Percentiles rank a stretch among this genome's conserved stretches.
phyloP scores from a whole-genome alignment of 2,888 invertebrate species.

The Monopis laevigella region DNA sequence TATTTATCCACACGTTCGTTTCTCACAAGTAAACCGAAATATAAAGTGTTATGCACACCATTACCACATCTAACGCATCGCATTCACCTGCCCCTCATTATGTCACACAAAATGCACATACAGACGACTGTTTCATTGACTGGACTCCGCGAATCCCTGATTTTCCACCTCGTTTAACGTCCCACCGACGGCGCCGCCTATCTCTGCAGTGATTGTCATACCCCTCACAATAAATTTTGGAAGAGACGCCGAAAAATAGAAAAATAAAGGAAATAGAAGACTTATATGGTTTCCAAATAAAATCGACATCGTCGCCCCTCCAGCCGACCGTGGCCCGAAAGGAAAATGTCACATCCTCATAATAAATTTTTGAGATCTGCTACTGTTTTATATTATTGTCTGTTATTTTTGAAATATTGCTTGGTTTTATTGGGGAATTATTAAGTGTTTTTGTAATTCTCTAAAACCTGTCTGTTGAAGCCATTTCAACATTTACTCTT shows the following conservation, averaged over 20 bases:
- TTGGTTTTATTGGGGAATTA: too few species aligned
- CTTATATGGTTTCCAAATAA: slow-evolving; percentile 8
- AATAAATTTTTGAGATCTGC: slow-evolving; percentile 12
- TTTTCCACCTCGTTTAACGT: slow-evolving; percentile 60
- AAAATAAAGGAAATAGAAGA: slow-evolving; percentile 14
- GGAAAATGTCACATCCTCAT: slow-evolving; percentile 8
- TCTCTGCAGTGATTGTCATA: slow-evolving; percentile 9
- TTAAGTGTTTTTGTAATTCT: too few species aligned
- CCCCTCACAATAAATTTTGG: slow-evolving; percentile 37
- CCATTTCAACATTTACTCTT: too few species aligned
- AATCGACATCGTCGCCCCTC: slow-evolving; percentile 8
- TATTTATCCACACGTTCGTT: too few species aligned
- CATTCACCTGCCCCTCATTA: background rate
- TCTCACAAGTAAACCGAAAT: too few species aligned
- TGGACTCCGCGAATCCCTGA: slow-evolving; percentile 44
- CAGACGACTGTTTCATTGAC: slow-evolving; percentile 25
- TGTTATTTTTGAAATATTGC: too few species aligned
- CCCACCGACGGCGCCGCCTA: slow-evolving; percentile 21
- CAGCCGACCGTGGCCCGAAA: slow-evolving; percentile 7
- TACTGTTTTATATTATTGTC: too few species aligned
- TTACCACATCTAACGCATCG: background rate
- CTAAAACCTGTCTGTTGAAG: too few species aligned
- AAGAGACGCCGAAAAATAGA: slow-evolving; percentile 28
- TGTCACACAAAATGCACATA: background rate
- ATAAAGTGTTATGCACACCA: background rate